These are phyloP conservation scores for Agrochola lota DNA, from an alignment of 2,888 invertebrate genomes.

Conservation along the genomic window DNA sequence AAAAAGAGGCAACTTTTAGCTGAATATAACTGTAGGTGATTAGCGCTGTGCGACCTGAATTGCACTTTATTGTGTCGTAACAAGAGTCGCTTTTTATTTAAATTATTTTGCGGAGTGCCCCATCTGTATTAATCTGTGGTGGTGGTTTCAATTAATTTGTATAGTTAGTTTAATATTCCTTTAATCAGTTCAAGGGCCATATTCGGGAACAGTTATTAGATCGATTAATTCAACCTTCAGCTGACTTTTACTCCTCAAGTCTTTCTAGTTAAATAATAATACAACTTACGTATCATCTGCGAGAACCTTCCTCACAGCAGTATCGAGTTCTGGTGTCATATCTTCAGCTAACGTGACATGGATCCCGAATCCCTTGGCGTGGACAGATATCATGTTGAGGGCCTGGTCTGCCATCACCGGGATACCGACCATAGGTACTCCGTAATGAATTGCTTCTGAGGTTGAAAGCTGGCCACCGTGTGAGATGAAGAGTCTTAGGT, in stretches of 20 bases:
- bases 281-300: constrained; percentile 64
- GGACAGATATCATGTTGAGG: constrained; percentile 77
- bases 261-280: too few relatives aligned
- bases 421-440: constrained; percentile 82
- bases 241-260: not conserved
- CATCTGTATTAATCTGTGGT: too few relatives aligned
- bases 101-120: too few relatives aligned
- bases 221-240: not conserved
- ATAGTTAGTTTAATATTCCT: not conserved
- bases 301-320: constrained; percentile 77
- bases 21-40: too few relatives aligned
- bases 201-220: not conserved
- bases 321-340: constrained; percentile 69
- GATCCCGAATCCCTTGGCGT: constrained; percentile 77
- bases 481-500: constrained; percentile 79
- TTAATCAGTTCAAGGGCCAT: not conserved
- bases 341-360: constrained; percentile 72
- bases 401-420: constrained; percentile 81
- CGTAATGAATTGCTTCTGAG: constrained; percentile 81
- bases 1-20: too few relatives aligned
- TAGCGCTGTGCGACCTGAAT: too few relatives aligned
- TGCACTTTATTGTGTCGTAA: too few relatives aligned
- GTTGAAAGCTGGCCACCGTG: constrained; percentile 84
- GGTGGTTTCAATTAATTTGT: not conserved
- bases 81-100: too few relatives aligned